Conservation (phyloP, 2,113 vertebrate species). For the Malurus cyaneus region DNA sequence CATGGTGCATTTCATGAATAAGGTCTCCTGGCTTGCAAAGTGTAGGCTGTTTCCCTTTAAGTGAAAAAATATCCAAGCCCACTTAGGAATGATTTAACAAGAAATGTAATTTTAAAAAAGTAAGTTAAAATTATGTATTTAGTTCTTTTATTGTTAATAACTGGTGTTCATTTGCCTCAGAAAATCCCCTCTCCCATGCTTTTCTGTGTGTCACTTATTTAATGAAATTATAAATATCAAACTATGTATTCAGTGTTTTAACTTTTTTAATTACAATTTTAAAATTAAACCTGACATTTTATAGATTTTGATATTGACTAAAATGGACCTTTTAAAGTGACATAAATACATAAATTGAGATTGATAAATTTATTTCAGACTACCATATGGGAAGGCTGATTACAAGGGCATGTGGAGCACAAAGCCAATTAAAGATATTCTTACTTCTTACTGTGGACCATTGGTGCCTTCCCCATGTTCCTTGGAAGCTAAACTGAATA, state of each 20-base stretch:
- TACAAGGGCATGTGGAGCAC: conserved; percentile 58
- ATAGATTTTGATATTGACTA: conserved; percentile 36
- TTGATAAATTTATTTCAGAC: conserved; percentile 59
- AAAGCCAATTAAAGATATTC: conserved; percentile 65
- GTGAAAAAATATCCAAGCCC: not conserved
- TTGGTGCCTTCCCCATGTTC: not conserved
- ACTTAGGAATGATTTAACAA: conserved; percentile 29
- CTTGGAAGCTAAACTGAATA: conserved; percentile 2
- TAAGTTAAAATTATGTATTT: not conserved
- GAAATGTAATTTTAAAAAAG: conserved; percentile 24
- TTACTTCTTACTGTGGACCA: conserved; percentile 39
- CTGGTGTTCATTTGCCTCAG: not conserved
- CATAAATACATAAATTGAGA: conserved; percentile 45
- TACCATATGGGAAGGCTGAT: conserved; percentile 64
- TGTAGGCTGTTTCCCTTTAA: not conserved
- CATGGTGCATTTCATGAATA: not conserved
- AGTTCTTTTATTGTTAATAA: conserved; percentile 28
- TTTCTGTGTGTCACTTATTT: not conserved
- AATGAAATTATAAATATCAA: conserved; percentile 35
- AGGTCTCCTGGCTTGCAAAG: not conserved
- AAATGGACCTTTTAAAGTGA: conserved; percentile 48
- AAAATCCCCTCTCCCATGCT: not conserved
- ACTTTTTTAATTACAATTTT: conserved; percentile 24
- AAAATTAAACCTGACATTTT: conserved; percentile 53
- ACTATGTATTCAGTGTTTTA: not conserved